Conservation (phyloP, 2,888 invertebrate species). For the Carpatolechia fugitivella region DNA sequence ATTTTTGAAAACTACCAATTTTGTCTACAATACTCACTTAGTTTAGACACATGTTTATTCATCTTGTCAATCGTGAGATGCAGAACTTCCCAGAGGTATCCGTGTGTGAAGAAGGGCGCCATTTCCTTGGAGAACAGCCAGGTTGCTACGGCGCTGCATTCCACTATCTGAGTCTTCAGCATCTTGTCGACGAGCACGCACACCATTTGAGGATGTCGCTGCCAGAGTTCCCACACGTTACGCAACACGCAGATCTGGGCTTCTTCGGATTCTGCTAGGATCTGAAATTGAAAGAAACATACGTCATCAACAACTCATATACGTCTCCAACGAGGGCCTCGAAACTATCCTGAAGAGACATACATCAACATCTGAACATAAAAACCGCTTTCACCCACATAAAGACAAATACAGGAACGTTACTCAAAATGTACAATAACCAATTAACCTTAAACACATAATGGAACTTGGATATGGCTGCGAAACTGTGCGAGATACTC, state of each 20-base stretch:
- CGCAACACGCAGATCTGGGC: slow-evolving; percentile 96
- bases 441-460: slow-evolving; percentile 92
- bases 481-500: slow-evolving; percentile 98
- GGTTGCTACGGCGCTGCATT: slow-evolving; percentile 97
- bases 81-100: slow-evolving; percentile 97
- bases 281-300: slow-evolving; percentile 66
- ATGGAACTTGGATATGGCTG: slow-evolving; percentile 98
- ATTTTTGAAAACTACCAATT: no score
- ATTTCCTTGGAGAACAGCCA: slow-evolving; percentile 97
- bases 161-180: slow-evolving; percentile 97
- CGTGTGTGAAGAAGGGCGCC: slow-evolving; percentile 93
- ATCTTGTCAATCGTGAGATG: slow-evolving; percentile 97
- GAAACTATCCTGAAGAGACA: no score
- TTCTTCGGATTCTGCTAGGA: slow-evolving; percentile 95
- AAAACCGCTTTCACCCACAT: no score
- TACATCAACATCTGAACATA: no score
- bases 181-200: slow-evolving; percentile 97
- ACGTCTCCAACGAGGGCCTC: no score
- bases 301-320: background rate
- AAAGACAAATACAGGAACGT: no score
- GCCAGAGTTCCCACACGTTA: slow-evolving; percentile 97
- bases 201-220: slow-evolving; percentile 97
- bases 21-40: slow-evolving; percentile 71
- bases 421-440: background rate
- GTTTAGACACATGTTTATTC: slow-evolving; percentile 95